Evolutionary conservation across 2,888 invertebrate species (phyloP).

Genomic region (Cantharis nigra): DNA sequence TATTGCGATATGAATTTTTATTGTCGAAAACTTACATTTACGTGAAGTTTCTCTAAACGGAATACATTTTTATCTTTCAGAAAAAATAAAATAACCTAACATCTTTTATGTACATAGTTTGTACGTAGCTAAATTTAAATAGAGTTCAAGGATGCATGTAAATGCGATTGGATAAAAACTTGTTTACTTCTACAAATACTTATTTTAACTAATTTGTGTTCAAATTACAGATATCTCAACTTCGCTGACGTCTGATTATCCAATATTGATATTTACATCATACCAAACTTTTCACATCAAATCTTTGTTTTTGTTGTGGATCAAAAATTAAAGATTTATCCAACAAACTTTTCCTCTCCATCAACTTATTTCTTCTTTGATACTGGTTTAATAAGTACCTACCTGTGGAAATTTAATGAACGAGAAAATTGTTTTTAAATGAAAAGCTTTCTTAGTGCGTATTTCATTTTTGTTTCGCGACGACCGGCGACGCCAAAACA

Average conservation of each 20-base stretch:
- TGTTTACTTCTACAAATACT: not conserved
- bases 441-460: not conserved
- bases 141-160: not conserved
- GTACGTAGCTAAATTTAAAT: not conserved
- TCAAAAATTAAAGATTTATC: not conserved
- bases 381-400: not conserved
- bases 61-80: not conserved
- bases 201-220: not conserved
- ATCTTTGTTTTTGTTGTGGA: not conserved
- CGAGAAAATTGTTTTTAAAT: not conserved
- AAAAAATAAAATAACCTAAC: not conserved
- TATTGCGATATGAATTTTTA: not conserved
- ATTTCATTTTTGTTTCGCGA: too few species aligned
- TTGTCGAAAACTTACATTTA: not conserved
- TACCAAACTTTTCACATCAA: not conserved
- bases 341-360: not conserved
- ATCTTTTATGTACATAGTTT: not conserved
- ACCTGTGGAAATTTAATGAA: not conserved
- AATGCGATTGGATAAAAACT: not conserved
- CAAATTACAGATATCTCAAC: not conserved
- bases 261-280: not conserved
- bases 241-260: not conserved
- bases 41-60: not conserved
- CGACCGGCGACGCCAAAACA: too few species aligned
- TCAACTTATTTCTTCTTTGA: not conserved